Percentiles rank a stretch among this genome's conserved stretches.
Evolutionary conservation across 1,140 invertebrate species (phyloP).

Genomic region (Drosophila simulans): DNA sequence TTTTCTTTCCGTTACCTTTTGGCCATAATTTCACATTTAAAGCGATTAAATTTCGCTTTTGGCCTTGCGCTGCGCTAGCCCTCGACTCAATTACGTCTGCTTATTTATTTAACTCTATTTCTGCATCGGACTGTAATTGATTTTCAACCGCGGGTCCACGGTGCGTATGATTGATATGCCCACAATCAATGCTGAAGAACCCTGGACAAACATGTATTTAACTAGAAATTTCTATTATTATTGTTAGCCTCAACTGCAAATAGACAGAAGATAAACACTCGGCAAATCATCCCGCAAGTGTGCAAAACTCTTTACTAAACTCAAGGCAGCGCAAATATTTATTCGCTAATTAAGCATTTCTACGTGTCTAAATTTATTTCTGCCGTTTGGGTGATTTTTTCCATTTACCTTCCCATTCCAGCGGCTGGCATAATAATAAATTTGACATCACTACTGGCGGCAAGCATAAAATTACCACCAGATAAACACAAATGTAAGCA

Average conservation of each 20-base stretch:
- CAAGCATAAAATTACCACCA: slow-evolving; percentile 62
- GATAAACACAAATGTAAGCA: slow-evolving; percentile 46
- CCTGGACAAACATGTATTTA: slow-evolving; percentile 33
- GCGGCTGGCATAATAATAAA: slow-evolving; percentile 67
- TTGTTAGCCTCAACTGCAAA: slow-evolving; percentile 41
- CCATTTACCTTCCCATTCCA: slow-evolving; percentile 38
- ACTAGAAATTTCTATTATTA: slow-evolving; percentile 48
- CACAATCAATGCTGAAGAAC: slow-evolving; percentile 21
- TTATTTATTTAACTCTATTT: slow-evolving; percentile 41
- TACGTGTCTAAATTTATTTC: slow-evolving; percentile 35
- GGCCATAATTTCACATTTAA: slow-evolving; percentile 77
- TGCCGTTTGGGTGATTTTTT: slow-evolving; percentile 34
- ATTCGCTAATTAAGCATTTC: slow-evolving; percentile 74
- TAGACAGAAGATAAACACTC: slow-evolving; percentile 23
- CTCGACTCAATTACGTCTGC: slow-evolving; percentile 38
- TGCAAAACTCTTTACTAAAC: slow-evolving; percentile 43
- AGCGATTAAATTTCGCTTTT: slow-evolving; percentile 78
- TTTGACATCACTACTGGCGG: slow-evolving; percentile 73
- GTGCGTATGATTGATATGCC: slow-evolving; percentile 55
- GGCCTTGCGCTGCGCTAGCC: slow-evolving; percentile 45
- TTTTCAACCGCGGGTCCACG: slow-evolving; percentile 20
- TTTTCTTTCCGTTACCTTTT: slow-evolving; percentile 40
- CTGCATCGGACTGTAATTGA: slow-evolving; percentile 37
- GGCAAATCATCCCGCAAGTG: slow-evolving; percentile 34
- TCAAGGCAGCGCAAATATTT: slow-evolving; percentile 65